phyloP scores from a whole-genome alignment of 92 coral and sea anemone genomes.

The Bergia puertoricense region DNA sequence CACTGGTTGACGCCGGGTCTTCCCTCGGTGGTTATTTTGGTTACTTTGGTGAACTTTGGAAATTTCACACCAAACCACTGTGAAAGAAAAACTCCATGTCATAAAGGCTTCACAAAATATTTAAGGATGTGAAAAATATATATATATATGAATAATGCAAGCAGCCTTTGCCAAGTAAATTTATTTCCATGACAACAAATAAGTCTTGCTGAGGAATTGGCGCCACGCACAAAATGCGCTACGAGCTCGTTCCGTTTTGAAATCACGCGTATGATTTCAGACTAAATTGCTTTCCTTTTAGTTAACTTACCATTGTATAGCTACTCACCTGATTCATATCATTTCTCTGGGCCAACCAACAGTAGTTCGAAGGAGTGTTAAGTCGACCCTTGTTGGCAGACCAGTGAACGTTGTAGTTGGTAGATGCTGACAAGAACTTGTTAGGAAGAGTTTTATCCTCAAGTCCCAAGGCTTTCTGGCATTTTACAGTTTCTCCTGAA shows the following conservation, averaged over 20 bases:
- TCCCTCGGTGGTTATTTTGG: background rate
- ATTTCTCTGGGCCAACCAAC: background rate
- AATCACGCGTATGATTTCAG: too few relatives aligned
- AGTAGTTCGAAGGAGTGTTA: background rate
- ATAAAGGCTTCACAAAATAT: background rate
- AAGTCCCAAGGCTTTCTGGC: background rate
- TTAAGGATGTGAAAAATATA: too few relatives aligned
- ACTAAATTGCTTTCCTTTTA: too few relatives aligned
- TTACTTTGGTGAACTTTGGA: background rate
- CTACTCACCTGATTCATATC: background rate
- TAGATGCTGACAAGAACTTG: background rate
- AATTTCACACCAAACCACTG: background rate
- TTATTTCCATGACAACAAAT: too few relatives aligned
- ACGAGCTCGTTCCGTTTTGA: too few relatives aligned
- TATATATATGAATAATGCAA: too few relatives aligned
- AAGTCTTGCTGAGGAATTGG: too few relatives aligned
- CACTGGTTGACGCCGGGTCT: constrained; percentile 14
- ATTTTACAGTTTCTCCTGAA: background rate
- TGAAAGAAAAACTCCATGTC: too few relatives aligned
- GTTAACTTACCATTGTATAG: too few relatives aligned
- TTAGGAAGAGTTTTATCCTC: background rate
- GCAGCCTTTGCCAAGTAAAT: too few relatives aligned
- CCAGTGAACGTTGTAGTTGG: background rate
- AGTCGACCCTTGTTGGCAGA: background rate
- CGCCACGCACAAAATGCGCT: too few relatives aligned